Percentiles rank a stretch among this genome's conserved stretches.
Conservation (phyloP, 2,113 vertebrate species). For the Nothobranchius kuhntae region DNA sequence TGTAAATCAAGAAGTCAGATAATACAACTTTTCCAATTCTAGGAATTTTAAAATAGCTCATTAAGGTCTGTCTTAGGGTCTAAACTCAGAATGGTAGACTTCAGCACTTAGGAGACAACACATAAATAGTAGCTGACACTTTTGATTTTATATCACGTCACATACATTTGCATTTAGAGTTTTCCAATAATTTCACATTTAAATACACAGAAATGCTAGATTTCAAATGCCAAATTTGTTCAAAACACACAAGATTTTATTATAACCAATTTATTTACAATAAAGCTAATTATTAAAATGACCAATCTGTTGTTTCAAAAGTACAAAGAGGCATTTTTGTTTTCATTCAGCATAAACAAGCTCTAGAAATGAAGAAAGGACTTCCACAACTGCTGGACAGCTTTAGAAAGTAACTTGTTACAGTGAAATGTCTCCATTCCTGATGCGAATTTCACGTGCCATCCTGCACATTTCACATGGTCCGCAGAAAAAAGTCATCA, state of each 20-base stretch:
- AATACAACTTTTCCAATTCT: too few species aligned
- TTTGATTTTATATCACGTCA: too few species aligned
- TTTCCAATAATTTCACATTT: too few species aligned
- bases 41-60: too few species aligned
- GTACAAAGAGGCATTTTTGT: slow-evolving; percentile 1
- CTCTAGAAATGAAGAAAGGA: background rate
- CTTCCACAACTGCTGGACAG: background rate
- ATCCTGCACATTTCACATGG: slow-evolving; percentile 80
- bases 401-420: slow-evolving; percentile 13
- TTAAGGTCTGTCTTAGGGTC: too few species aligned
- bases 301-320: background rate
- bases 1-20: too few species aligned
- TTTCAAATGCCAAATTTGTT: slow-evolving; percentile 8
- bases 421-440: slow-evolving; percentile 72
- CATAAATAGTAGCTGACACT: too few species aligned
- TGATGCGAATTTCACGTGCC: slow-evolving; percentile 82
- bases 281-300: background rate
- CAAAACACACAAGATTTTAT: background rate
- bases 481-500: slow-evolving; percentile 80
- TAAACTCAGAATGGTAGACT: too few species aligned
- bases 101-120: too few species aligned
- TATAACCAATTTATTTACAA: slow-evolving; percentile 46
- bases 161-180: too few species aligned
- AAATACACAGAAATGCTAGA: background rate
- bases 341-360: background rate